Evolutionary conservation across 2,113 vertebrate species (phyloP).

Genomic region (Peromyscus maniculatus): DNA sequence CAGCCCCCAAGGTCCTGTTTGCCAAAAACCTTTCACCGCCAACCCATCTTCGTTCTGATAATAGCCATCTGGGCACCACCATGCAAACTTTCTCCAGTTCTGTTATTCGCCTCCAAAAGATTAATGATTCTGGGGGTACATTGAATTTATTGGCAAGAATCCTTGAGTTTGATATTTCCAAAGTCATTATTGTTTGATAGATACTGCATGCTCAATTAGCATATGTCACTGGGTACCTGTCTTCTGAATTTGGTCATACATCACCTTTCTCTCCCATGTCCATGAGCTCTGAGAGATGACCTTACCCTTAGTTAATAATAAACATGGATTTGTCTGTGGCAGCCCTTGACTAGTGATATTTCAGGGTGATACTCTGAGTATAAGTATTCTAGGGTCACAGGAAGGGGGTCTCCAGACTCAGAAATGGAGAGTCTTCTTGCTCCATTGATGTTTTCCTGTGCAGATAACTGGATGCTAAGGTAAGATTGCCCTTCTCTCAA

Average conservation of each 20-base stretch:
- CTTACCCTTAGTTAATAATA: neutral
- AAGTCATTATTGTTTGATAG: constrained; percentile 67
- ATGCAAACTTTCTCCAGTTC: neutral
- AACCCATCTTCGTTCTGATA: constrained; percentile 47
- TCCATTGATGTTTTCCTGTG: neutral
- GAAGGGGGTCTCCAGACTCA: neutral
- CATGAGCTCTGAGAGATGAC: neutral
- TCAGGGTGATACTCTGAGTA: neutral
- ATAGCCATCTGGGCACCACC: constrained; percentile 33
- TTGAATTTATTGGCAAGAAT: constrained; percentile 66
- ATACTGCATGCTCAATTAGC: constrained; percentile 48
- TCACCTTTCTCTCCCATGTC: neutral
- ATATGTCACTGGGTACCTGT: constrained; percentile 29
- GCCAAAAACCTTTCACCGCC: neutral
- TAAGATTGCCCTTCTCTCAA: neutral
- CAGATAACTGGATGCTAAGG: neutral
- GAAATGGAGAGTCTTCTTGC: neutral
- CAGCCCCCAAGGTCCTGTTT: constrained; percentile 10
- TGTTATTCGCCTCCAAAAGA: constrained; percentile 51
- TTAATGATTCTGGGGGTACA: constrained; percentile 59
- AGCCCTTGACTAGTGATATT: neutral
- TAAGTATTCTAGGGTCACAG: neutral
- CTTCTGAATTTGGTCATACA: neutral
- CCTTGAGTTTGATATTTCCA: constrained; percentile 59
- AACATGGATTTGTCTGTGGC: neutral